Base-by-base conservation (phyloP, 2,113 vertebrate species). In the Pedetes capensis region DNA sequence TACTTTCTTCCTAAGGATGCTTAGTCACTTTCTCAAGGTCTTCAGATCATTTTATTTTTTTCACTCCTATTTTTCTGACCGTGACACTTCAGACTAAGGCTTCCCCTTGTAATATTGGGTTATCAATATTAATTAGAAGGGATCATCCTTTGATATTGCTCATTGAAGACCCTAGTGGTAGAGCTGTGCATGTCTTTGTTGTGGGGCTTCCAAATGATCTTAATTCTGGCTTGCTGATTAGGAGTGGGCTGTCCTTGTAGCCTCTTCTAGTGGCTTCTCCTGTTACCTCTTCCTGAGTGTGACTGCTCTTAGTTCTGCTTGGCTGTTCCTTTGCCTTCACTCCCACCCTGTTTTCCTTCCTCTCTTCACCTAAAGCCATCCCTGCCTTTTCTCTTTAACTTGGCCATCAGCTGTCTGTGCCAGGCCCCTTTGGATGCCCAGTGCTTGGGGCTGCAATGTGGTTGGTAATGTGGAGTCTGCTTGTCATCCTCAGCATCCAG, bases 401-500 rank as follows among this genome's bases (percentile, higher is more conserved):
- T 2, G n/a, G 9, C 79, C 91, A 87, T 97, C 93, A 95, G 89
- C 93, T 93, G 17, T 97, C 95, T 97, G 78, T 96, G 86, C 96
- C 95, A 95, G 89, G 83, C 83, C 18, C 74, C 96, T 96, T 92
- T 32, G 68, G 84, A 95, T 11, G 5, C 55, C 51, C 87, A 89
- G 88, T 80, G 69, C 86, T 94, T 96, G 80, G 92, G 85, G 88
- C 93, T 91, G 42, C 61, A 55, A 55, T 89, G 29, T 91, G 87
- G 92, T 96, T 89, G 66, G 91, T 98, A 95, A 97, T 42, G 51
- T 81, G 89, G 78, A 92, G 59, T 97, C 89, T 96, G 95, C 88
- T 98, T 98, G 53, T 97, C 20, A 97, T 98, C 91, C 96, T 96
- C 97, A 99, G 99, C 98, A 99, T 99, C 98, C 99, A 99, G 94